Evolutionary conservation across 1,140 invertebrate genomes (phyloP), one percentile per base, ranked within the genome.

Genomic region (Eupeodes corollae): DNA sequence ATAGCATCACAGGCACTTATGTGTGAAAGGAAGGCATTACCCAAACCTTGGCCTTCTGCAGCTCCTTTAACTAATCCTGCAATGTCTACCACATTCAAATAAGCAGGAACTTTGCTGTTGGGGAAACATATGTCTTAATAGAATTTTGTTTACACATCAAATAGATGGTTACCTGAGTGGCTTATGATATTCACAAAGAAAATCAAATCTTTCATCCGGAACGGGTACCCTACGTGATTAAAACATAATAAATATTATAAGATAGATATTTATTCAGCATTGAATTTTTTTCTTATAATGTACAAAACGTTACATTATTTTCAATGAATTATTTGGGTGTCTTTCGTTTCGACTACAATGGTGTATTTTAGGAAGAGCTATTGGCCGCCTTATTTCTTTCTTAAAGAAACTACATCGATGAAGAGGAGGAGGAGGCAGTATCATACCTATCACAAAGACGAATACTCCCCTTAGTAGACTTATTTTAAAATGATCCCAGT

Each of bases 1-100:
- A 99, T 86, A n/a, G 92, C 92, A 72, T 99, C 97, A 69, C 97
- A 99, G 8, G 94, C 95, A 68, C 85, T 91, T 58, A 99, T 98
- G 71, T 99, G 92, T 3, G 95, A 97, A 5, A 99, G 78, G 70
- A 99, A 99, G 50, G 91, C 93, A 71, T 99, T 99, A 59, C 97
- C 97, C 14, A 99, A 72, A 3, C 97, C 97, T 73, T 99, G 91
- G 1, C 96, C 97, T 70, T 98, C 93, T 14, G 91, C 85, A 5
- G 96, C 96, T 34, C 96, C 97, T 64, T 97, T 95, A 5, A 99
- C 96, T 44, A 99, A 72, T 8, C 97, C 97, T 42, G 97, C 97
- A 61, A 99, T 99, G 64, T 99, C 97, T 8, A 96, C 91, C 16
- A 99, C 85, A 65, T 96, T 99, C 41, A 99, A 71, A 69, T 89